These are phyloP conservation scores for Neosalanx taihuensis DNA, from an alignment of 2,797 vertebrate species.

Conservation along the genomic window DNA sequence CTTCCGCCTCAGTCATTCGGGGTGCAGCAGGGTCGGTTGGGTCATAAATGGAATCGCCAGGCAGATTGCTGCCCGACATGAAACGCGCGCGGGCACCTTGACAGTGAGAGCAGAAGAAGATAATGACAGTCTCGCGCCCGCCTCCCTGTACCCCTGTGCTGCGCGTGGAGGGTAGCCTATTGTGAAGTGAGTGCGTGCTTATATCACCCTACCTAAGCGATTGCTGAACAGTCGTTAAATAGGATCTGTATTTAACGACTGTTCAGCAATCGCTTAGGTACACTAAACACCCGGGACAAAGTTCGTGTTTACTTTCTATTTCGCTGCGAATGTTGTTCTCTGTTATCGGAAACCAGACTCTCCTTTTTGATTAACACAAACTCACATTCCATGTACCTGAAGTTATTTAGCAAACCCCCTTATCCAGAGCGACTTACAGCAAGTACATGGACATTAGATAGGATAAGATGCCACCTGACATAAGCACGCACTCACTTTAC, in stretches of 20 bases:
- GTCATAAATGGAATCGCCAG: conserved; percentile 22
- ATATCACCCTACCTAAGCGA: too few relatives aligned
- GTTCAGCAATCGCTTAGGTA: too few relatives aligned
- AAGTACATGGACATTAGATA: too few relatives aligned
- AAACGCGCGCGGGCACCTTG: conserved; percentile 22
- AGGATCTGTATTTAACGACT: too few relatives aligned
- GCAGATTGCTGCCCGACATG: conserved; percentile 11
- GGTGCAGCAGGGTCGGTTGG: conserved; percentile 14
- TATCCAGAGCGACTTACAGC: too few relatives aligned
- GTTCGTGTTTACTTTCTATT: not conserved
- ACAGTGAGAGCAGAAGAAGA: conserved; percentile 4
- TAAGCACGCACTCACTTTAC: not conserved
- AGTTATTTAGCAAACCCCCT: too few relatives aligned
- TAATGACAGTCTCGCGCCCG: not conserved
- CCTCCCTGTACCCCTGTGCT: not conserved
- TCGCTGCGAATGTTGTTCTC: not conserved
- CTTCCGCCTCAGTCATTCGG: conserved; percentile 31
- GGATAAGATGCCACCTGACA: not conserved
- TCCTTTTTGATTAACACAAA: not conserved
- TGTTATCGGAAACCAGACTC: not conserved
- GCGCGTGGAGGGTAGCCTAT: not conserved
- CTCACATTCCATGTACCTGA: not conserved
- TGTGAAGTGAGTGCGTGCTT: not conserved
- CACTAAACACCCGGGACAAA: not conserved
- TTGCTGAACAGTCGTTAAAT: too few relatives aligned